Base-by-base conservation (phyloP, 2,113 vertebrate genomes). In the Pelecanus crispus region DNA sequence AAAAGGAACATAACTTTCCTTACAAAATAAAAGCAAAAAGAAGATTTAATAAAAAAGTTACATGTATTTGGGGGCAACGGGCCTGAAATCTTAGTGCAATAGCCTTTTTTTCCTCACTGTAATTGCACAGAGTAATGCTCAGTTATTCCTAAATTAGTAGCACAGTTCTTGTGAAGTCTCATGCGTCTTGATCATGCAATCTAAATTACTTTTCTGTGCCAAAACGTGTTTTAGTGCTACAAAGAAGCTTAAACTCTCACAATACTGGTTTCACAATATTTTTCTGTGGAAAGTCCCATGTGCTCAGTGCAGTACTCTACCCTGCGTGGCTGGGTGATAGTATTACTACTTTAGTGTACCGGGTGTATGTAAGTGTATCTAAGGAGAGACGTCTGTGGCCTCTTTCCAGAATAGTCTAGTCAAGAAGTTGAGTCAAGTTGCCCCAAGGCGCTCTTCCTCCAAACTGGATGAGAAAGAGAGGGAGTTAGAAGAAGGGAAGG, bases 91-190 rank as follows among this genome's bases (percentile, higher is more conserved):
- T 81, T 91, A 74, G 29, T 90, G 66, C 47, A 86, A 16, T 0
- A 0, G 17, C 36, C 24, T 63, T 87, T 94, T 94, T 81, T 67
- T 36, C 61, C n/a, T 28, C 29, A 4, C 62, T 85, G 11, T 90
- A 91, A 88, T 85, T 85, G 47, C 52, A 55, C 24, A 56, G 65
- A 81, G 38, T 13, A 72, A 21, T 32, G 61, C 34, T 92, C 61
- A 34, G 84, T 89, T 87, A 59, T 87, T 95, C 78, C 53, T 93
- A 68, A 91, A 91, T 95, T 68, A 92, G 81, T 52, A 89, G 52
- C 73, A 44, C 49, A 73, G 62, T 92, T 95, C 81, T 81, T 92
- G n/a, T 52, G 84, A 93, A 90, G 78, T 88, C 90, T 88, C 25
- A 47, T 49, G 59, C 20, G 14, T 82, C 78, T 90, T 65, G 70